Percentiles rank a stretch among this genome's conserved stretches.
Conservation (phyloP, 2,888 invertebrate species). For the Trissonchulus sp. region DNA sequence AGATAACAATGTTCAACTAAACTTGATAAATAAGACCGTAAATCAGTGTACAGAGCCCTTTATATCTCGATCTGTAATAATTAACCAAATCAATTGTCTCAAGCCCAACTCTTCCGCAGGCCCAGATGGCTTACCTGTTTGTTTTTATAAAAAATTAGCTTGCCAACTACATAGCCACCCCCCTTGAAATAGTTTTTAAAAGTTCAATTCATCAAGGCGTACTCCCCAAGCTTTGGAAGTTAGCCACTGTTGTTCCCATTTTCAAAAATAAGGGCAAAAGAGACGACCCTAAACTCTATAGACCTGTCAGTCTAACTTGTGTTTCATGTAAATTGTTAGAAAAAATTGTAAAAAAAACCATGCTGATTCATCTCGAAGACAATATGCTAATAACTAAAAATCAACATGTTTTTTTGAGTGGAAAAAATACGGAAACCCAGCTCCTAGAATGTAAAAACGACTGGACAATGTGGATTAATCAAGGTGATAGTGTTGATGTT, state of each 20-base stretch:
- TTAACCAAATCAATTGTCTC: no score
- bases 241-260: not conserved
- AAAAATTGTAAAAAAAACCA: not conserved
- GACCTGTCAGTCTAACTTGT: constrained; percentile 22
- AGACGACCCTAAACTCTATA: not conserved
- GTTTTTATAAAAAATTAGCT: constrained; percentile 11
- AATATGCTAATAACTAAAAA: not conserved
- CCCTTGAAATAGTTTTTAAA: not conserved
- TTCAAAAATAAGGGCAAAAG: not conserved
- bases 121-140: not conserved
- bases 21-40: no score
- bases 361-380: not conserved
- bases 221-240: not conserved
- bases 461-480: not conserved
- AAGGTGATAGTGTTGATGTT: no score
- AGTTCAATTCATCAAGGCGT: not conserved
- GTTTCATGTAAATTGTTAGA: not conserved
- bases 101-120: no score
- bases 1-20: no score
- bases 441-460: not conserved
- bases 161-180: not conserved
- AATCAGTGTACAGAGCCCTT: no score
- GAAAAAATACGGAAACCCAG: not conserved
- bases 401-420: not conserved
- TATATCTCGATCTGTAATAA: no score